phyloP scores from a whole-genome alignment of 1,140 invertebrate species.

The Adelges cooleyi region DNA sequence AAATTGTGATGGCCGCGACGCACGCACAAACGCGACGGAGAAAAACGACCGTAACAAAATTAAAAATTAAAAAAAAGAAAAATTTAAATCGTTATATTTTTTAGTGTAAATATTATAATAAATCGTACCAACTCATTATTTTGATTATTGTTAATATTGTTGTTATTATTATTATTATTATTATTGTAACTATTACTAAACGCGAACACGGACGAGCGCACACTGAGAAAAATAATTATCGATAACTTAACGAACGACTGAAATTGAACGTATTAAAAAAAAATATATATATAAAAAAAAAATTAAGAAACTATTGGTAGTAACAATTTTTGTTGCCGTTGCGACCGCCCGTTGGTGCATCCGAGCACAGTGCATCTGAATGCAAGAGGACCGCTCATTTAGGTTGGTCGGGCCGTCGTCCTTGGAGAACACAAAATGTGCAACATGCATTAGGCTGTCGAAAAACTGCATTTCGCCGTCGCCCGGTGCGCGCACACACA shows the following conservation, averaged over 20 bases:
- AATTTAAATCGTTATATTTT: too few species aligned
- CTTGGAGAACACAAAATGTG: slow-evolving; percentile 28
- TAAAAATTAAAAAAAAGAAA: background rate
- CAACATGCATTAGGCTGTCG: slow-evolving; percentile 28
- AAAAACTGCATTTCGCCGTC: slow-evolving; percentile 28
- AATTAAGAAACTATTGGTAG: background rate
- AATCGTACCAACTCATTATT: too few species aligned
- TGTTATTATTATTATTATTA: too few species aligned
- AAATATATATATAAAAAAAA: background rate
- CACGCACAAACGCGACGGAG: background rate
- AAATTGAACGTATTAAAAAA: background rate
- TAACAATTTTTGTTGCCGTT: slow-evolving; percentile 4
- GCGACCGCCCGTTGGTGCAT: slow-evolving; percentile 27
- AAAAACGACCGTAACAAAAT: background rate
- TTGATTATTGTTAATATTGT: too few species aligned
- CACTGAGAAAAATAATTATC: background rate
- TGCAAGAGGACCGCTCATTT: slow-evolving; percentile 28
- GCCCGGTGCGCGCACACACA: slow-evolving; percentile 14
- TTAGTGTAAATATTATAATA: too few species aligned
- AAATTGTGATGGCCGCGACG: too few species aligned
- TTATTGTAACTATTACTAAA: background rate
- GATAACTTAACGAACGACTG: background rate
- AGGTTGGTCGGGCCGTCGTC: slow-evolving; percentile 27
- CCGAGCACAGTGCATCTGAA: slow-evolving; percentile 28
- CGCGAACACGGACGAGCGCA: background rate